These are phyloP conservation scores for Homarus americanus DNA, from an alignment of 1,140 invertebrate genomes.

Conservation along the genomic window DNA sequence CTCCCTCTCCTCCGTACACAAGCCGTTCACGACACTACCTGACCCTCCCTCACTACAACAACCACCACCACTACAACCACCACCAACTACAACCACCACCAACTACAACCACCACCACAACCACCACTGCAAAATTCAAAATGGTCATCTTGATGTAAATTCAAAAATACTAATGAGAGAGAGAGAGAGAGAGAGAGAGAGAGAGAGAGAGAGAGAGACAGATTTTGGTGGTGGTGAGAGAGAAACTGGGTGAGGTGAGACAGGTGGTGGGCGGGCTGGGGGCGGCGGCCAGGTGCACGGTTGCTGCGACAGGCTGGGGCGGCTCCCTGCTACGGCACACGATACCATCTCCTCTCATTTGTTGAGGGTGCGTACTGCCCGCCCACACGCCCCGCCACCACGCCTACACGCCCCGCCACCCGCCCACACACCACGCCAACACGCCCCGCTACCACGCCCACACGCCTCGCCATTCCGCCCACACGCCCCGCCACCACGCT, in stretches of 20 bases:
- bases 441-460: not conserved
- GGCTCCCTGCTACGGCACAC: not conserved
- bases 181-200: constrained; percentile 20
- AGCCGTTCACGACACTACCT: too few relatives aligned
- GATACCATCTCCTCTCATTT: constrained; percentile 48
- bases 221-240: not conserved
- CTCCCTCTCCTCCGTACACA: too few relatives aligned
- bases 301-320: constrained; percentile 2
- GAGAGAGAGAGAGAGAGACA: constrained; percentile 36
- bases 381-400: too few relatives aligned
- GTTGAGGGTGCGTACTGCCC: constrained; percentile 33
- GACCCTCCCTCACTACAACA: too few relatives aligned
- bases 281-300: constrained; percentile 21
- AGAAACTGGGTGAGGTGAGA: too few relatives aligned
- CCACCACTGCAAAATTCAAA: too few relatives aligned
- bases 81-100: too few relatives aligned
- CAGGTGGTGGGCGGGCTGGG: not conserved
- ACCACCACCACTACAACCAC: too few relatives aligned
- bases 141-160: not conserved
- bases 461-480: not conserved
- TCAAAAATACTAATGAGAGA: not conserved
- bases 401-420: too few relatives aligned
- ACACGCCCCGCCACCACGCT: not conserved
- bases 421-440: too few relatives aligned
- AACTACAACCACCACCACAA: too few relatives aligned